Conservation (phyloP, 2,888 invertebrate genomes). For the Tanytarsus gracilentus region DNA sequence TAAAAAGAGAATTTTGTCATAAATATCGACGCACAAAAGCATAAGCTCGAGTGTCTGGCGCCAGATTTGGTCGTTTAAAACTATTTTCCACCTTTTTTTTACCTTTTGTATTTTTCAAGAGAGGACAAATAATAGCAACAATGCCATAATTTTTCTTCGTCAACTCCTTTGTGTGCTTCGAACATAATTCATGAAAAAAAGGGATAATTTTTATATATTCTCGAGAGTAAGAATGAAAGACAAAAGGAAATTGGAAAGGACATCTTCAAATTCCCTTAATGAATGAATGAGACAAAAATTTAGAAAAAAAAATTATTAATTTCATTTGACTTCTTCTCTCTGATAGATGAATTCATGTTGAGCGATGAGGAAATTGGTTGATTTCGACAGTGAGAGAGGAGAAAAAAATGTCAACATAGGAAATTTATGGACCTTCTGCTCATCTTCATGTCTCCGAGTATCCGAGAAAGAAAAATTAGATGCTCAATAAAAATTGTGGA, state of each 20-base stretch:
- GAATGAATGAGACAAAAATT: background rate
- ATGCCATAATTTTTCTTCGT: slow-evolving; percentile 29
- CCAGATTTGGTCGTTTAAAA: slow-evolving; percentile 25
- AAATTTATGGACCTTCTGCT: background rate
- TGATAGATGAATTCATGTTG: slow-evolving; percentile 5
- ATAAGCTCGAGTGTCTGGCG: too few relatives aligned
- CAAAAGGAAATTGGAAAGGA: slow-evolving; percentile 14
- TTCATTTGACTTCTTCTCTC: background rate
- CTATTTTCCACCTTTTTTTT: slow-evolving; percentile 8
- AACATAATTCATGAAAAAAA: background rate
- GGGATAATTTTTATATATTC: background rate
- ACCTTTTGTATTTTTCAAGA: slow-evolving; percentile 8
- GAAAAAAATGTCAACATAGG: slow-evolving; percentile 3
- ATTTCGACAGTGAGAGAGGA: background rate
- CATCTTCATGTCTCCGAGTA: background rate
- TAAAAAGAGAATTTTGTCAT: too few relatives aligned
- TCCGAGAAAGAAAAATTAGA: background rate
- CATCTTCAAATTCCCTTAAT: too few relatives aligned
- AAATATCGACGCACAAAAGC: too few relatives aligned
- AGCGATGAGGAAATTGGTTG: background rate
- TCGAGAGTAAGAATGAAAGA: slow-evolving; percentile 8
- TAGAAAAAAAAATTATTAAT: background rate
- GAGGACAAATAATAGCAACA: slow-evolving; percentile 14
- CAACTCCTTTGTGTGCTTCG: background rate
- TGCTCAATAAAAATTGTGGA: slow-evolving; percentile 19